These are phyloP conservation scores for Amphibalanus amphitrite DNA, from an alignment of 1,140 invertebrate species.

Conservation along the genomic window DNA sequence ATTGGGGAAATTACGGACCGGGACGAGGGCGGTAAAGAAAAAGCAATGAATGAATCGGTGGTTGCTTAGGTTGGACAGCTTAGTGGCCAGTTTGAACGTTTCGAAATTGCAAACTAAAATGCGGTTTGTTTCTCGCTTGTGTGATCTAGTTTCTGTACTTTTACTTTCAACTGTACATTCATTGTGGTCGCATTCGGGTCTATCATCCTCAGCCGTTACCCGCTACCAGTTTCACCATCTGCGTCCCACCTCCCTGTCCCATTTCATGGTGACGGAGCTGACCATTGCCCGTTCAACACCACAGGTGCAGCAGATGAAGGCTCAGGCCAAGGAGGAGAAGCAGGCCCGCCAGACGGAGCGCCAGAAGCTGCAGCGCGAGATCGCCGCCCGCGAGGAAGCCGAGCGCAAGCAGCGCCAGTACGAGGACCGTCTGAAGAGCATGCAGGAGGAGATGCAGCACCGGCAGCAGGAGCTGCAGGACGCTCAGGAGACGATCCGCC, in stretches of 20 bases:
- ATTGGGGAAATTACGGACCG: slow-evolving; percentile 1
- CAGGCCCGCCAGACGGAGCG: slow-evolving; percentile 79
- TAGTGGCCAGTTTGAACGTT: neutral
- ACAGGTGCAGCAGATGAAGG: slow-evolving; percentile 96
- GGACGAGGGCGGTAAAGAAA: neutral
- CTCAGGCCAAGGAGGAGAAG: slow-evolving; percentile 86
- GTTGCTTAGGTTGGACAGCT: neutral
- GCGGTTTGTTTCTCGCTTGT: too few relatives aligned
- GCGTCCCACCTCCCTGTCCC: neutral
- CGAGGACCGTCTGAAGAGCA: slow-evolving; percentile 60
- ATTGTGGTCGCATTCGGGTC: too few relatives aligned
- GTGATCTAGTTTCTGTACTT: too few relatives aligned
- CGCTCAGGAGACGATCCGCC: slow-evolving; percentile 82
- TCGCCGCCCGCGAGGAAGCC: slow-evolving; percentile 81
- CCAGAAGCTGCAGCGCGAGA: slow-evolving; percentile 76
- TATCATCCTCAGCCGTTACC: too few relatives aligned
- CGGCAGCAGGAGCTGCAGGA: slow-evolving; percentile 69
- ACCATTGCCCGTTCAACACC: slow-evolving; percentile 40
- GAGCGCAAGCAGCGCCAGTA: slow-evolving; percentile 81
- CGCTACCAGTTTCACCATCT: too few relatives aligned
- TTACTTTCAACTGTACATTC: too few relatives aligned
- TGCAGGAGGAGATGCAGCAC: slow-evolving; percentile 40
- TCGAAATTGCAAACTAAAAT: too few relatives aligned
- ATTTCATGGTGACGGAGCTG: slow-evolving; percentile 46
- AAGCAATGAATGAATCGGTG: too few relatives aligned